Percentiles rank a stretch among this genome's conserved stretches.
Conservation (phyloP, 2,888 invertebrate species). For the Cylindroiulus punctatus region DNA sequence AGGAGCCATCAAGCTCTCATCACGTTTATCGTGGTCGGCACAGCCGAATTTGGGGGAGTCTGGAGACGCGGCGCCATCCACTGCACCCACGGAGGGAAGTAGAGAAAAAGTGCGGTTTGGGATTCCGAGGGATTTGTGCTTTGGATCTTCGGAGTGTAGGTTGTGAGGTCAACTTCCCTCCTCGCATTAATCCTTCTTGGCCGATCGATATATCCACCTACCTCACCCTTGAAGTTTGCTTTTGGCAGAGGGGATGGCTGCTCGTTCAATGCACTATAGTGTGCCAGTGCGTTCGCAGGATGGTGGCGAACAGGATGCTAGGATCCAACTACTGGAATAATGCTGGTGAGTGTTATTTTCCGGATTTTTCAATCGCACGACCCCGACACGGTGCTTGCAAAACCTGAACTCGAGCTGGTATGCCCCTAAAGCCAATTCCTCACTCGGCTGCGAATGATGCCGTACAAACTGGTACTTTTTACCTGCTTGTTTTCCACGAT, state of each 20-base stretch:
- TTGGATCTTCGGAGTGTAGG: conserved; percentile 1
- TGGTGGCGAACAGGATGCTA: neutral
- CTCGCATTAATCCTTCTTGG: conserved; percentile 34
- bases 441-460: neutral
- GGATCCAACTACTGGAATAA: conserved; percentile 10
- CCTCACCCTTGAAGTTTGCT: conserved; percentile 16
- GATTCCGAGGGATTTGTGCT: neutral
- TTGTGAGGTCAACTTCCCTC: conserved; percentile 34
- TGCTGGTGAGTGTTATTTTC: neutral
- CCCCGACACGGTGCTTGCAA: neutral
- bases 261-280: conserved; percentile 7
- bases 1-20: neutral
- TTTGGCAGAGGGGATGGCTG: neutral
- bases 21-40: conserved; percentile 24
- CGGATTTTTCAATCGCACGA: neutral
- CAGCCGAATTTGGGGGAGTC: neutral
- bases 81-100: conserved; percentile 11
- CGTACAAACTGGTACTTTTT: neutral
- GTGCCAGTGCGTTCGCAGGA: neutral
- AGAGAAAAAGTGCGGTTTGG: neutral
- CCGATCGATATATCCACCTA: conserved; percentile 20
- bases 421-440: neutral
- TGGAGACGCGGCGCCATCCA: neutral
- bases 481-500: neutral
- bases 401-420: neutral